Evolutionary conservation across 2,888 invertebrate species (phyloP).

Genomic region (Mongoloraphidia duomilia): DNA sequence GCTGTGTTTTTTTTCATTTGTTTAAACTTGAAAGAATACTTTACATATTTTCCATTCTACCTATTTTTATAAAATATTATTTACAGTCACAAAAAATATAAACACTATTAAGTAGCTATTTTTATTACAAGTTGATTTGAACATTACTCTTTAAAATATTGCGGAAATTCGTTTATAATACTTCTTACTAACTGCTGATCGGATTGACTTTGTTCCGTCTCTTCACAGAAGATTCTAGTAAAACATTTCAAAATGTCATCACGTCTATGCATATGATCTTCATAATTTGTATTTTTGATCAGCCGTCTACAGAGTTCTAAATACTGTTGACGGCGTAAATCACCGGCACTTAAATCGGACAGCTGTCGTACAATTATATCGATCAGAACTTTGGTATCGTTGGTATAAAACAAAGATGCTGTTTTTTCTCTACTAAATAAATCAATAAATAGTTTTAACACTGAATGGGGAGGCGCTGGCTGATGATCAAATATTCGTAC

Average conservation of each 20-base stretch:
- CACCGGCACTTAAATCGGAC: constrained; percentile 78
- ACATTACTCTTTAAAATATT: constrained; percentile 49
- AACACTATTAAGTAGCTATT: too few species aligned
- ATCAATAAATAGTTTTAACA: constrained; percentile 78
- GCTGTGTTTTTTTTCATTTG: too few species aligned
- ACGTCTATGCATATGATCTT: constrained; percentile 62
- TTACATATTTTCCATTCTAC: too few species aligned
- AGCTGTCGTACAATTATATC: constrained; percentile 86
- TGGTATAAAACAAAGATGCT: constrained; percentile 82
- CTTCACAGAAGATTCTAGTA: constrained; percentile 75
- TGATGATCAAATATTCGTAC: constrained; percentile 73
- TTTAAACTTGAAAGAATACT: too few species aligned
- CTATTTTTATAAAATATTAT: too few species aligned
- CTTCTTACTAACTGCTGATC: constrained; percentile 68
- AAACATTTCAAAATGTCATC: constrained; percentile 75
- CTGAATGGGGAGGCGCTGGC: constrained; percentile 66
- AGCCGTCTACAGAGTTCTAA: constrained; percentile 66
- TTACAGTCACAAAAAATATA: too few species aligned
- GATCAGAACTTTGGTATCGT: constrained; percentile 84
- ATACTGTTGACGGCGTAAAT: constrained; percentile 62
- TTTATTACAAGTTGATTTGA: too few species aligned
- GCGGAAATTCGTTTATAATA: constrained; percentile 74
- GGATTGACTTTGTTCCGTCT: constrained; percentile 53
- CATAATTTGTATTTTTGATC: constrained; percentile 67
- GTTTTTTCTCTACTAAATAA: constrained; percentile 66